Evolutionary conservation across 2,113 vertebrate species (phyloP).

Genomic region (Rhineura floridana): DNA sequence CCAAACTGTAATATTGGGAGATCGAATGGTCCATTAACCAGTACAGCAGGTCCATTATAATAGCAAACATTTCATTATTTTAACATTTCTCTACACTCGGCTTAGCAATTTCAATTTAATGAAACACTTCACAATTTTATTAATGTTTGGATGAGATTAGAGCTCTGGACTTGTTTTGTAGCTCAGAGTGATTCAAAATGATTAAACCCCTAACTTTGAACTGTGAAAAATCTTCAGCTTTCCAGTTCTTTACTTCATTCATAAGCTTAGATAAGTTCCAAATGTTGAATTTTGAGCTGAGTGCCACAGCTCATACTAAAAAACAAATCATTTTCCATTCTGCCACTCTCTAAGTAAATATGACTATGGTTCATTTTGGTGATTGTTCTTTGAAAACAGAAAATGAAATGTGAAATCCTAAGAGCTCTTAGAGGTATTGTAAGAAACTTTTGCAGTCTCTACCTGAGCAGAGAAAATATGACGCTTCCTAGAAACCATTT

Average conservation of each 20-base stretch:
- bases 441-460: constrained; percentile 23
- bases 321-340: constrained; percentile 16
- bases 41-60: constrained; percentile 38
- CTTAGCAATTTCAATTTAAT: constrained; percentile 58
- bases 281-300: constrained; percentile 63
- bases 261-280: constrained; percentile 67
- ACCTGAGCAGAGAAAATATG: neutral
- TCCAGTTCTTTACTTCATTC: constrained; percentile 60
- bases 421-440: constrained; percentile 5
- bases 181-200: constrained; percentile 48
- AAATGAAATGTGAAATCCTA: constrained; percentile 5
- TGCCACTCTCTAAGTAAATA: constrained; percentile 9
- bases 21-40: constrained; percentile 41
- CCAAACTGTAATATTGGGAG: constrained; percentile 43
- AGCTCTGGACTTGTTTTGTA: constrained; percentile 32
- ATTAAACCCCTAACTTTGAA: constrained; percentile 68
- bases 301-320: constrained; percentile 43
- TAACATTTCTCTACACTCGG: constrained; percentile 40
- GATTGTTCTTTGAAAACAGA: constrained; percentile 23
- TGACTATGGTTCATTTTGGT: constrained; percentile 1
- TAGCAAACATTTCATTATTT: constrained; percentile 55
- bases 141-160: constrained; percentile 52
- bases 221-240: constrained; percentile 58
- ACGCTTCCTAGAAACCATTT: neutral
- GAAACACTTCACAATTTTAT: constrained; percentile 64